These are phyloP conservation scores for Bugulina stolonifera DNA, from an alignment of 2,888 invertebrate species.

Conservation along the genomic window DNA sequence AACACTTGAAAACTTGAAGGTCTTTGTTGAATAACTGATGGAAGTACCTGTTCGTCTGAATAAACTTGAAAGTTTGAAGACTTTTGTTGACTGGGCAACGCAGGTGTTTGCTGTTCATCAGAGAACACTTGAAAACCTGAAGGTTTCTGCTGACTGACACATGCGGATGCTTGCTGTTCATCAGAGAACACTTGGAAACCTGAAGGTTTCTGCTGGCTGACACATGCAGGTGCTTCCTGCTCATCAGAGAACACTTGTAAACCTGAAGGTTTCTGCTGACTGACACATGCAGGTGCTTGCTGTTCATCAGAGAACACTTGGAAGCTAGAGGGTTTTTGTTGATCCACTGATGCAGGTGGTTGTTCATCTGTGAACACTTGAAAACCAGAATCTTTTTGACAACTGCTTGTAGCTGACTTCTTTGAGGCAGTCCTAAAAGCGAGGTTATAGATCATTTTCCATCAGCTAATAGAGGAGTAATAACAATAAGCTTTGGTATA, in stretches of 20 bases:
- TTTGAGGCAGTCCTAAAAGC: too few relatives aligned
- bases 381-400: too few relatives aligned
- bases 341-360: not conserved
- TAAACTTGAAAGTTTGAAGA: not conserved
- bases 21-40: not conserved
- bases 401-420: too few relatives aligned
- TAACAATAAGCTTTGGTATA: too few relatives aligned
- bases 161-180: not conserved
- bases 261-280: not conserved
- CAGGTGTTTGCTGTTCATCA: not conserved
- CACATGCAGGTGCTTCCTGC: not conserved
- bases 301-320: not conserved
- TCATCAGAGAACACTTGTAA: not conserved
- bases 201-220: not conserved
- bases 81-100: not conserved
- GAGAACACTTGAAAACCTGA: not conserved
- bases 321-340: not conserved
- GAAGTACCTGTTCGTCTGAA: not conserved
- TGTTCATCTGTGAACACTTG: too few relatives aligned
- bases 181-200: not conserved
- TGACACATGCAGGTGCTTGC: not conserved
- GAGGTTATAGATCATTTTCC: too few relatives aligned
- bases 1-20: not conserved
- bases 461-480: too few relatives aligned
- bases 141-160: not conserved